These are phyloP conservation scores for Parnassius glacialis DNA, from an alignment of 2,888 invertebrate genomes.

Conservation along the genomic window DNA sequence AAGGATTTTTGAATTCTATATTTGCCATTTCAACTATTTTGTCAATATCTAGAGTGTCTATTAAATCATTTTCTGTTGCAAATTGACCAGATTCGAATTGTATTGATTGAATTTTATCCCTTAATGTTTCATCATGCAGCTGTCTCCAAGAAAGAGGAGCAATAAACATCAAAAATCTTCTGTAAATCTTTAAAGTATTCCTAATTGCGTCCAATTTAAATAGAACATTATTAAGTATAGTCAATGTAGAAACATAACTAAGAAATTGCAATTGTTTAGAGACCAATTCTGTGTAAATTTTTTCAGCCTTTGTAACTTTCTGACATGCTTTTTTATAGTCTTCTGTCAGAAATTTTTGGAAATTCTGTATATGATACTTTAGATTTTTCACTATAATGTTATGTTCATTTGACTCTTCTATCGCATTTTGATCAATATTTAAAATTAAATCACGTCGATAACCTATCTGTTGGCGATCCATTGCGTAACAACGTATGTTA, in stretches of 20 bases:
- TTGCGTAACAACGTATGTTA: constrained; percentile 74
- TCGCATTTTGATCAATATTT: constrained; percentile 58
- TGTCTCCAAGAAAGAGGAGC: constrained; percentile 71
- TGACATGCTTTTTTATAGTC: constrained; percentile 69
- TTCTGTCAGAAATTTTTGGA: constrained; percentile 71
- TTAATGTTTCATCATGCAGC: constrained; percentile 59
- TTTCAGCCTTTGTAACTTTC: constrained; percentile 60
- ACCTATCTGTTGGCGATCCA: constrained; percentile 73
- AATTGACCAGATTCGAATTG: constrained; percentile 66
- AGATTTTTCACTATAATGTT: constrained; percentile 55
- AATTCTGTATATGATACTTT: constrained; percentile 65
- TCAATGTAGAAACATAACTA: constrained; percentile 55
- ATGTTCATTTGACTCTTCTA: constrained; percentile 56
- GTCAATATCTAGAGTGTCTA: constrained; percentile 66
- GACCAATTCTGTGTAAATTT: constrained; percentile 51
- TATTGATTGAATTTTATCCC: constrained; percentile 55
- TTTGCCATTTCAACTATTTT: constrained; percentile 63
- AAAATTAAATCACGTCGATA: constrained; percentile 66
- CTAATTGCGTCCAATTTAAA: constrained; percentile 71
- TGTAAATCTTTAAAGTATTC: constrained; percentile 61
- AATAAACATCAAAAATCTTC: constrained; percentile 65
- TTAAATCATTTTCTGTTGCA: constrained; percentile 65
- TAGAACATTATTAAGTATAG: constrained; percentile 62
- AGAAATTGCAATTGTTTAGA: constrained; percentile 63
- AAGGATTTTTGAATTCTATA: constrained; percentile 57